These are phyloP conservation scores for Morone saxatilis DNA, from an alignment of 2,113 vertebrate species.

Conservation along the genomic window DNA sequence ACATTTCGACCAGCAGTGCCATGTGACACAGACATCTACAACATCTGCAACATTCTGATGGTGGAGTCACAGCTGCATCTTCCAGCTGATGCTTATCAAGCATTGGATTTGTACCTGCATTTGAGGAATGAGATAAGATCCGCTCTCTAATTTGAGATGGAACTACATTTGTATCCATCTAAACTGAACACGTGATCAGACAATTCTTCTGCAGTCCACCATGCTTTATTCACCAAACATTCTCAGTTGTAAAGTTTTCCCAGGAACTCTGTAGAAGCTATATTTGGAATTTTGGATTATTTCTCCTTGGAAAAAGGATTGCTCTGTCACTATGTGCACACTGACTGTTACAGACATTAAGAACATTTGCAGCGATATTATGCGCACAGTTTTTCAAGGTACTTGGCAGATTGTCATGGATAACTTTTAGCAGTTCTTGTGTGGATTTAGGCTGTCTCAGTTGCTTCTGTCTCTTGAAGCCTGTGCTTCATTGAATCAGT, in stretches of 20 bases:
- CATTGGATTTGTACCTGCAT: background rate
- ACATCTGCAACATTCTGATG: background rate
- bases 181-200: background rate
- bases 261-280: too few relatives aligned
- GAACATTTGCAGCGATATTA: background rate
- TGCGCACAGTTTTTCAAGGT: background rate
- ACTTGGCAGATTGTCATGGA: background rate
- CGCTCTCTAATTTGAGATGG: background rate
- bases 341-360: background rate
- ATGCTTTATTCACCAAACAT: too few relatives aligned
- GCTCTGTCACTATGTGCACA: too few relatives aligned
- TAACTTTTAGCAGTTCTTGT: background rate
- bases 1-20: background rate
- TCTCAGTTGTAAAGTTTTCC: too few relatives aligned
- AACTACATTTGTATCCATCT: too few relatives aligned
- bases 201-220: too few relatives aligned
- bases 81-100: background rate
- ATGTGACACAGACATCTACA: constrained; percentile 1
- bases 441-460: background rate
- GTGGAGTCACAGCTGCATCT: constrained; percentile 3
- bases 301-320: too few relatives aligned
- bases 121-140: background rate
- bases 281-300: too few relatives aligned
- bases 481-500: too few relatives aligned
- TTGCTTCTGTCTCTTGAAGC: background rate